Conservation (phyloP, 2,797 vertebrate species). For the Sebastes vulpes region DNA sequence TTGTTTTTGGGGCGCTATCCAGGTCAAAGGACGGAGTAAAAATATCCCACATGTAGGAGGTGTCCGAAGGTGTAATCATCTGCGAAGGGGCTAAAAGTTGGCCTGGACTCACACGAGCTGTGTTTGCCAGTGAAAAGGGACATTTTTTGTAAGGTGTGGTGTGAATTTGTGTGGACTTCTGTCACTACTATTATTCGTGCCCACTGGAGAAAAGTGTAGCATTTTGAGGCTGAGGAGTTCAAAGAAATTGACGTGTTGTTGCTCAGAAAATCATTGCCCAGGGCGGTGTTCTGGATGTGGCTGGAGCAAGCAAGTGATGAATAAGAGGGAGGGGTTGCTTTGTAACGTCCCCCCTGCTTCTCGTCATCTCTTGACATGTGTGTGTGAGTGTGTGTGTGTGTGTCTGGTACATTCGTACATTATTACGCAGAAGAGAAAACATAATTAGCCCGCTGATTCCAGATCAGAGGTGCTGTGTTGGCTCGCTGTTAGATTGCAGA, state of each 20-base stretch:
- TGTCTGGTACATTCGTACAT: not conserved
- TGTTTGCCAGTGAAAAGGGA: not conserved
- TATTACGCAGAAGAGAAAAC: slow-evolving; percentile 14
- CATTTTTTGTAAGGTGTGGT: not conserved
- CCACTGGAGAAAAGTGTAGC: not conserved
- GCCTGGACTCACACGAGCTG: not conserved
- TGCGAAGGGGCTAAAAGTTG: not conserved
- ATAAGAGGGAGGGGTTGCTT: slow-evolving; percentile 9
- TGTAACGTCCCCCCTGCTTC: slow-evolving; percentile 14
- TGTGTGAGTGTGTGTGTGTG: slow-evolving; percentile 2
- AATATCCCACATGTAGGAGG: slow-evolving; percentile 33
- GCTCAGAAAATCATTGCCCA: slow-evolving; percentile 9
- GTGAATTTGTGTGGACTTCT: not conserved
- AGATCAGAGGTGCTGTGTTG: slow-evolving; percentile 31
- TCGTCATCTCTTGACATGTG: slow-evolving; percentile 1
- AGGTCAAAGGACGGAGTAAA: slow-evolving; percentile 39
- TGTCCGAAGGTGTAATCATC: not conserved
- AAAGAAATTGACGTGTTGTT: slow-evolving; percentile 6
- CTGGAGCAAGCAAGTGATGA: slow-evolving; percentile 13
- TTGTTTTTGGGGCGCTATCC: not conserved
- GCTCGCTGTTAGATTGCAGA: slow-evolving; percentile 26
- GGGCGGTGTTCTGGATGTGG: slow-evolving; percentile 17
- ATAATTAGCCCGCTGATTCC: slow-evolving; percentile 34
- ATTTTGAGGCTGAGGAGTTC: slow-evolving; percentile 8
- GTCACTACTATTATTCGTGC: not conserved